Base-by-base conservation (phyloP, 2,888 invertebrate genomes). In the Volucella bombylans region DNA sequence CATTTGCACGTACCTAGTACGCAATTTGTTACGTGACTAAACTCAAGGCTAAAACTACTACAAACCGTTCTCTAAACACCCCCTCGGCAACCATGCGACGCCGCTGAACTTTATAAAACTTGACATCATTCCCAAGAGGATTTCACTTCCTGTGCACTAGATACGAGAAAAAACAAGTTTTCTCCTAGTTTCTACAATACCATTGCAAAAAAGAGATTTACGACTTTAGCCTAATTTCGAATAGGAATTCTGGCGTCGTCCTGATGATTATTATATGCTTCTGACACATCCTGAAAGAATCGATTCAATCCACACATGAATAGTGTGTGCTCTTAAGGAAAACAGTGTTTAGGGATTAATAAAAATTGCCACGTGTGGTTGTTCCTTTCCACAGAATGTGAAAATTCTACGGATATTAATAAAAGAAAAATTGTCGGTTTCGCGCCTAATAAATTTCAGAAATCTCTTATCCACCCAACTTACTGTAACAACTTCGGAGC, bases 191-290 rank as follows among this genome's bases (percentile, higher is more conserved):
- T n/a, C 6, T 64, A n/a, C n/a, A 12, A 15, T 8, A n/a, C n/a
- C 15, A 15, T 8, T 49, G 9, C 49, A 45, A 49, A 50, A 11
- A 64, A 18, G n/a, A 15, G 12, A 64, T 39, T 50, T 39, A 64
- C 50, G 49, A 39, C 49, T 39, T 50, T 64, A 49, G 11, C 64
- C 64, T 39, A 64, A 50, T 64, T 62, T 61, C 39, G 11, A 1
- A 8, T 6, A 15, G 38, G 50, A 64, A 15, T 47, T 50, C 39
- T 39, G 64, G 49, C 64, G 64, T 14, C 64, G 38, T 47, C n/a
- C n/a, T 31, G 6, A 6, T 31, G 49, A 15, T 64, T 64, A 8
- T 9, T 49, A 15, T 49, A 15, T 18, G 14, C 39, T 14, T 50
- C 14, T 50, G 39, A 39, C 64, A 43, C 47, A 31, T 14, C 47